Percentiles rank a stretch among this genome's conserved stretches.
Conservation (phyloP, 2,888 invertebrate genomes). For the Dendrolimus pini region DNA sequence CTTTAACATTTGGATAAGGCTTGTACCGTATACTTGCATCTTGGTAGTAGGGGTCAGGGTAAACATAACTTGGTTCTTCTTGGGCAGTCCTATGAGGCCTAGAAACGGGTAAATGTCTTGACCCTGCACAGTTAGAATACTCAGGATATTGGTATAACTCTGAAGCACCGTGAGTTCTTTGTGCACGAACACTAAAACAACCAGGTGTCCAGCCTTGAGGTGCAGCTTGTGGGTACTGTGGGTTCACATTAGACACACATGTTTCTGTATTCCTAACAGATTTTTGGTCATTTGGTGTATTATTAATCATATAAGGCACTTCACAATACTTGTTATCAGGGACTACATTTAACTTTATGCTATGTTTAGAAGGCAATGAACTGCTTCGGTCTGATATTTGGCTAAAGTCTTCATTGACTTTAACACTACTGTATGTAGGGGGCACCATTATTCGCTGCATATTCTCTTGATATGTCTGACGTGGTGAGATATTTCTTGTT, state of each 20-base stretch:
- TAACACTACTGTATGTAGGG: conserved; percentile 48
- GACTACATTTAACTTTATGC: conserved; percentile 41
- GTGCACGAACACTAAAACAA: conserved; percentile 40
- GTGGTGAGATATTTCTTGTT: conserved; percentile 67
- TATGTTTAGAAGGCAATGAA: not conserved
- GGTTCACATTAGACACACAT: conserved; percentile 47
- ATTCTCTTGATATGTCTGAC: conserved; percentile 74
- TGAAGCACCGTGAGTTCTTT: conserved; percentile 47
- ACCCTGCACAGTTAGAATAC: conserved; percentile 48
- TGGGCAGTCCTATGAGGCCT: conserved; percentile 43
- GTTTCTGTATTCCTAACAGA: conserved; percentile 48
- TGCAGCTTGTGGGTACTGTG: conserved; percentile 31
- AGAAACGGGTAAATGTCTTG: conserved; percentile 41
- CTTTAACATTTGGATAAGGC: conserved; percentile 60
- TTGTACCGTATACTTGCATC: conserved; percentile 57
- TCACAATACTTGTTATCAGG: conserved; percentile 64
- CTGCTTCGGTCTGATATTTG: conserved; percentile 33
- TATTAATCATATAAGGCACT: conserved; percentile 66
- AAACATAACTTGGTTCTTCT: conserved; percentile 49
- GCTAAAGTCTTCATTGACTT: conserved; percentile 47
- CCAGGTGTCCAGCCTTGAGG: conserved; percentile 47
- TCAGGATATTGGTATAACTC: conserved; percentile 61
- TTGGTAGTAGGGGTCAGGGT: conserved; percentile 51
- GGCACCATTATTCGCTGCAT: conserved; percentile 70
- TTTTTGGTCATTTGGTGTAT: conserved; percentile 54